Percentiles rank a stretch among this genome's conserved stretches.
Evolutionary conservation across 2,888 invertebrate species (phyloP).

Genomic region (Pristionchus japonicus): DNA sequence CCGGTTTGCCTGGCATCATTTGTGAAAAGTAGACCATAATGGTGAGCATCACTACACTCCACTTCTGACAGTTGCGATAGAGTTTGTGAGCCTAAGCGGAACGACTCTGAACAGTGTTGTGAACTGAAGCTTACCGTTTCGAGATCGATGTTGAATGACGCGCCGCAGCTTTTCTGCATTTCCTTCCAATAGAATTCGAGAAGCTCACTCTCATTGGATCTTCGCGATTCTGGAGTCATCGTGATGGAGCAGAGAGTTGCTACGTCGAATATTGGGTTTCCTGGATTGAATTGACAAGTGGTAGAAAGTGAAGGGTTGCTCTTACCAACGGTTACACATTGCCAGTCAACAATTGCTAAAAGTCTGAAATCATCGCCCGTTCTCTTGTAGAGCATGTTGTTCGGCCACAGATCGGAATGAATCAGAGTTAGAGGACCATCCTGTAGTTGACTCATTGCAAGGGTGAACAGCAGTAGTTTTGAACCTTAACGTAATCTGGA

Average conservation of each 20-base stretch:
- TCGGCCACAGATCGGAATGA: conserved; percentile 38
- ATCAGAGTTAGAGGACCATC: not conserved
- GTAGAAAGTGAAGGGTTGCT: not conserved
- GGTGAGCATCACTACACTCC: not conserved
- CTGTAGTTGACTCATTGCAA: not conserved
- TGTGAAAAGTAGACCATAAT: not conserved
- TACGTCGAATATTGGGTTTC: not conserved
- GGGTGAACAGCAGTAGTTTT: not conserved
- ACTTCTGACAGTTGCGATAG: not conserved
- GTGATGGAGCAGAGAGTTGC: not conserved
- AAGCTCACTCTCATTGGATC: not conserved
- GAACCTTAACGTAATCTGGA: not conserved
- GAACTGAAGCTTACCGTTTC: not conserved
- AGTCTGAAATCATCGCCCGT: not conserved
- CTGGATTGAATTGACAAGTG: not conserved
- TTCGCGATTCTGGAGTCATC: not conserved
- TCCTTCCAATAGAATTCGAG: not conserved
- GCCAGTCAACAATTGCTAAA: conserved; percentile 17
- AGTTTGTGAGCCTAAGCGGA: not conserved
- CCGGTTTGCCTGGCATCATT: not conserved
- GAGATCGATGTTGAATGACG: not conserved
- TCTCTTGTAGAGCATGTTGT: conserved; percentile 26
- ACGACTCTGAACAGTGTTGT: not conserved
- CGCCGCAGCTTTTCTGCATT: not conserved
- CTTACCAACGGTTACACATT: not conserved